Base-by-base conservation (phyloP, 2,113 vertebrate species). In the Heliornis fulica region DNA sequence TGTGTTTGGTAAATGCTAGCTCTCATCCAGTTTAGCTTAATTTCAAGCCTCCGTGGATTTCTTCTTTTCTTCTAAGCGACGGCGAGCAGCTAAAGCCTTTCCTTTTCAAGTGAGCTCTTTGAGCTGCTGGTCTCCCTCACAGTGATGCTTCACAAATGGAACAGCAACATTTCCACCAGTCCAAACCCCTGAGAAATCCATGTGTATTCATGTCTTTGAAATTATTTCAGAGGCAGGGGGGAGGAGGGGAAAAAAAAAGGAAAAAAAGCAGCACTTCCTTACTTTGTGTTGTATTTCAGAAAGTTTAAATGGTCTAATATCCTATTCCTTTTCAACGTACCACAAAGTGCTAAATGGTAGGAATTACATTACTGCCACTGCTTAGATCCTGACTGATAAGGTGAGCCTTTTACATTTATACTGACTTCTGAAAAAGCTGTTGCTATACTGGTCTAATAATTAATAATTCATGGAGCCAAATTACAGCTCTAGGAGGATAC, bases 391-490 rank as follows among this genome's bases (percentile, higher is more conserved):
- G 97, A 96, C 97, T 97, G 98, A 99, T 98, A 98, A 99, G 98
- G 98, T 98, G 98, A 98, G 98, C 97, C 97, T 98, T 96, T 98
- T 98, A 97, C 98, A 98, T 98, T 98, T 97, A 98, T 98, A 97
- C 97, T 85, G 97, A 96, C 94, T 97, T 97, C 98, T 98, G 97
- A 93, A 92, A 97, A 95, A 97, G 97, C 98, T 98, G 96, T 97
- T 98, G 97, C 98, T 97, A 97, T 97, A 91, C 97, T 96, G 97
- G 98, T 98, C 98, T 97, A 93, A 84, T 93, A 97, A 98, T 99
- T 98, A 99, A 99, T 99, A 98, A 99, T 99, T 99, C 98, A 99
- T 98, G 93, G 95, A 79, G 97, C 97, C 98, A 99, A 99, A 99
- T 98, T 98, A 98, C 97, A 98, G 96, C 85, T 98, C 91, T 76